Conservation (phyloP, 2,113 vertebrate species). For the Brachirus orientalis region DNA sequence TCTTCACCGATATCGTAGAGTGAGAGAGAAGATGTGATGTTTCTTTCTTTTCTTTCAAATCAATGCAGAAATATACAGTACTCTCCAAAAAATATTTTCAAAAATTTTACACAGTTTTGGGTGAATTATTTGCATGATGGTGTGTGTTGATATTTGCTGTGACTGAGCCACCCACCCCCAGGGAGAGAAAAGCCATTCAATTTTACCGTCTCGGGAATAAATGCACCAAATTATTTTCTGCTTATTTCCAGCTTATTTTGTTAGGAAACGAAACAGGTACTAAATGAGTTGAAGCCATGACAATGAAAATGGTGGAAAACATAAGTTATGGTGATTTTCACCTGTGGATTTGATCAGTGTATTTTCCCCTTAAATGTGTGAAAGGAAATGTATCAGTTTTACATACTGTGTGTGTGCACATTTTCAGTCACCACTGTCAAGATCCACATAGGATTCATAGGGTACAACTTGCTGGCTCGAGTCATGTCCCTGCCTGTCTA, state of each 20-base stretch:
- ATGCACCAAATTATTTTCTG: slow-evolving; percentile 43
- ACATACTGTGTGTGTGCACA: slow-evolving; percentile 42
- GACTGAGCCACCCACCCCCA: slow-evolving; percentile 60
- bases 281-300: slow-evolving; percentile 49
- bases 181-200: slow-evolving; percentile 70
- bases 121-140: slow-evolving; percentile 19
- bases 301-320: slow-evolving; percentile 3
- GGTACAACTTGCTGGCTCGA: slow-evolving; percentile 67
- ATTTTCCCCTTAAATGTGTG: slow-evolving; percentile 6
- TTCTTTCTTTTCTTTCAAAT: slow-evolving; percentile 4
- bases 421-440: slow-evolving; percentile 8
- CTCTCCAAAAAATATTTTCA: slow-evolving; percentile 20
- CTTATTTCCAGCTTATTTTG: slow-evolving; percentile 18
- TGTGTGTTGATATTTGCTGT: slow-evolving; percentile 53
- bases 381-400: slow-evolving; percentile 20
- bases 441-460: slow-evolving; percentile 35
- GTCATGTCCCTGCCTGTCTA: slow-evolving; percentile 44
- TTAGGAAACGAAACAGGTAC: slow-evolving; percentile 35
- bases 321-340: slow-evolving; percentile 45
- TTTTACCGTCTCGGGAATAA: slow-evolving; percentile 39
- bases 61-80: slow-evolving; percentile 32
- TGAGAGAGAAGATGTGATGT: slow-evolving; percentile 1
- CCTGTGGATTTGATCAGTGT: slow-evolving; percentile 17
- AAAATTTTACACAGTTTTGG: slow-evolving; percentile 8
- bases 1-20: slow-evolving; percentile 12